Conservation (phyloP, 2,113 vertebrate genomes). For the Sisor rabdophorus region DNA sequence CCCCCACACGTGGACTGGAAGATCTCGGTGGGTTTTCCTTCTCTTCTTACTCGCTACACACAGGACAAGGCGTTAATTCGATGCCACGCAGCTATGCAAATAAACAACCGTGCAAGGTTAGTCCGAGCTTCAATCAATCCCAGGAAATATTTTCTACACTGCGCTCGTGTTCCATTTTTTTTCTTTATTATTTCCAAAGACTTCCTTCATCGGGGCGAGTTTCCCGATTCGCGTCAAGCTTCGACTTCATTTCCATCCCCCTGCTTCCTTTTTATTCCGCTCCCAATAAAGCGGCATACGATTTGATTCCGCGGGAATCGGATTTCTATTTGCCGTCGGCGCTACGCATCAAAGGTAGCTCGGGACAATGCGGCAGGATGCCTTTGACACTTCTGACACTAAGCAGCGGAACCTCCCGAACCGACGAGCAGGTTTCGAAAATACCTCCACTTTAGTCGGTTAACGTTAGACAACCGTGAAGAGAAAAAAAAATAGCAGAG, state of each 20-base stretch:
- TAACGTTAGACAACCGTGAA: slow-evolving; percentile 59
- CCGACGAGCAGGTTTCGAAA: slow-evolving; percentile 46
- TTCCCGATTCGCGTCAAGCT: slow-evolving; percentile 9
- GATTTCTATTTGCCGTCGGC: slow-evolving; percentile 57
- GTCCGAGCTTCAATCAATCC: background rate
- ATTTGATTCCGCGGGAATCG: slow-evolving; percentile 58
- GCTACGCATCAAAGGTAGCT: slow-evolving; percentile 65
- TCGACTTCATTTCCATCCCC: slow-evolving; percentile 57
- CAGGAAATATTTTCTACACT: background rate
- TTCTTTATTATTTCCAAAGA: background rate
- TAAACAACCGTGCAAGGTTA: background rate
- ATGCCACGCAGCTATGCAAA: background rate
- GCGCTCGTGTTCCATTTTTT: background rate
- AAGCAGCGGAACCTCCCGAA: slow-evolving; percentile 58
- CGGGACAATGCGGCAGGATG: slow-evolving; percentile 61
- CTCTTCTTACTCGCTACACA: no score
- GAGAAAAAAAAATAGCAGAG: slow-evolving; percentile 46
- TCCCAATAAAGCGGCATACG: slow-evolving; percentile 61
- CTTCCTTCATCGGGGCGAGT: slow-evolving; percentile 2
- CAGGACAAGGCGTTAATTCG: background rate
- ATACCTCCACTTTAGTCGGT: slow-evolving; percentile 50
- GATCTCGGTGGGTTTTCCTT: no score
- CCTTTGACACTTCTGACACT: slow-evolving; percentile 70
- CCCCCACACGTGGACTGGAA: no score
- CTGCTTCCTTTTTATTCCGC: slow-evolving; percentile 63